Evolutionary conservation across 2,797 vertebrate genomes (phyloP), one percentile per base, ranked within the genome.

Genomic region (Botia almorhae): DNA sequence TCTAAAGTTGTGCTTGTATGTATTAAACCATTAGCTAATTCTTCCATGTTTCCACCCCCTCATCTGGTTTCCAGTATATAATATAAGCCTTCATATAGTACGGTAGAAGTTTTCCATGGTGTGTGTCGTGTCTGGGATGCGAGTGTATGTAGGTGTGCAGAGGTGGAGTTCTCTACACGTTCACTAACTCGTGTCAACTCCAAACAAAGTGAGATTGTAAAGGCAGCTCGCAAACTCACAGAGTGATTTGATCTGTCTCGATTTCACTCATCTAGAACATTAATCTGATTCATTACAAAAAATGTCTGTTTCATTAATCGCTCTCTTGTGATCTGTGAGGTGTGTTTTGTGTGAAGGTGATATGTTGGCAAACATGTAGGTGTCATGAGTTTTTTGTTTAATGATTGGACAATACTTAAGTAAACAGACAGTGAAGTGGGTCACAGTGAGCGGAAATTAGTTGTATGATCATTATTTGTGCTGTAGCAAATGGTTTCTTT

Each of bases 21-120:
- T 69, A 81, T 82, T 72, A 78, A 80, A 78, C 55, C 74, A 83
- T 83, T 86, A 81, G 80, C 74, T 55, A 73, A 58, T 80, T 83
- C 72, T 83, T 83, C 83, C 81, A 84, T 75, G 75, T 36, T 65
- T 50, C 69, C 78, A 56, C 81, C 80, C 76, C 76, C 84, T 76
- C 80, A 12, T 68, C 10, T n/a, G 69, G 67, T 78, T 53, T 80
- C 43, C 55, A 68, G 51, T 29, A 16, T 68, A 81, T 68, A 69
- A 82, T 80, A 56, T 75, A 78, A 73, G 53, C 51, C 51, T 78
- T 81, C 79, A 55, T 83, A 58, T 73, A 61, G 67, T 67, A 63
- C 61, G 71, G n/a, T 68, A 19, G 75, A 69, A 76, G 76, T 76
- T 79, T 81, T 81, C 78, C 67, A 64, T 82, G 69, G 82, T 74